phyloP scores from a whole-genome alignment of 2,888 invertebrate genomes.

The Andrena minutula region DNA sequence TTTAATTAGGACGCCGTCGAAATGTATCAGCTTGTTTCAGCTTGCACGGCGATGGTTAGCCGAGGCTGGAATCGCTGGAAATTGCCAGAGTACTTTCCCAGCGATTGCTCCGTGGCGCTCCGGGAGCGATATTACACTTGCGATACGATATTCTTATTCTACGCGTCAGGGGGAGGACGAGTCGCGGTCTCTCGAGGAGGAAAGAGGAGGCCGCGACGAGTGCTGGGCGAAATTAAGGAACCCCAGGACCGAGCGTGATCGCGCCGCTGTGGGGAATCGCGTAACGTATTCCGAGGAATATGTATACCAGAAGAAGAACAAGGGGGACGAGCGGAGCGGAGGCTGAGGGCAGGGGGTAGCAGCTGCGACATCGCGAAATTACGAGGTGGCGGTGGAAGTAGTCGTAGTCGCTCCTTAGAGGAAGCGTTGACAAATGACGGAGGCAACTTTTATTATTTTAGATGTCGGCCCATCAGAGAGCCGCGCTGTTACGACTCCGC shows the following conservation, averaged over 20 bases:
- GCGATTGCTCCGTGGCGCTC: no score
- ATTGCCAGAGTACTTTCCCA: no score
- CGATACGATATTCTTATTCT: constrained; percentile 43
- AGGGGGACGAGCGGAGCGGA: neutral
- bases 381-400: constrained; percentile 75
- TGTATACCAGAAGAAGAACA: neutral
- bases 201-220: constrained; percentile 15
- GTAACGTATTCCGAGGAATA: constrained; percentile 32
- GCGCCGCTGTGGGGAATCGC: constrained; percentile 34
- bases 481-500: constrained; percentile 68
- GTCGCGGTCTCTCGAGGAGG: constrained; percentile 15
- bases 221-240: constrained; percentile 67
- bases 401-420: constrained; percentile 70
- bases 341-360: constrained; percentile 60
- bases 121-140: no score
- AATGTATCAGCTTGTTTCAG: neutral
- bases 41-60: no score
- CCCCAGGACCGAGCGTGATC: constrained; percentile 45
- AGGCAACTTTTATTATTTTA: constrained; percentile 85
- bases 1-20: constrained; percentile 62
- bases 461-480: constrained; percentile 81
- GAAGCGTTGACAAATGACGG: constrained; percentile 84
- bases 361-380: constrained; percentile 80
- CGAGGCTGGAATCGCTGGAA: no score
- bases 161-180: constrained; percentile 29